Evolutionary conservation across 2,113 vertebrate genomes (phyloP).

Genomic region (Xiphias gladius): DNA sequence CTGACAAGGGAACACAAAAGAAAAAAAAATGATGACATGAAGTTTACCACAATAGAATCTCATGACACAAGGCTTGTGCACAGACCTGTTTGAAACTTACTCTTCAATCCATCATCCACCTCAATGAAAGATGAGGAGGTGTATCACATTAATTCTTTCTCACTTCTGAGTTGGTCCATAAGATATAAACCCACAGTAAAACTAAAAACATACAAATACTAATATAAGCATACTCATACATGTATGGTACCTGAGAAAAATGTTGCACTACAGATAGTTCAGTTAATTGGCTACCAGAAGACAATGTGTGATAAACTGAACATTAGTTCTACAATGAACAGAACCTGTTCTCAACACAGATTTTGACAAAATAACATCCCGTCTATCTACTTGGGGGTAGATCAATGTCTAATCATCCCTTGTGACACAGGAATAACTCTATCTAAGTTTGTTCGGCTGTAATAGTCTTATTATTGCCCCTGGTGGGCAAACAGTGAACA

Average conservation of each 20-base stretch:
- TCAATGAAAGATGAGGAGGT: not conserved
- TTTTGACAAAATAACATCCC: too few species aligned
- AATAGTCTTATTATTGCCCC: not conserved
- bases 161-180: not conserved
- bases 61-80: constrained; percentile 2
- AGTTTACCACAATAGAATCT: constrained; percentile 17
- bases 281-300: not conserved
- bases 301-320: not conserved
- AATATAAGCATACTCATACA: too few species aligned
- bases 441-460: too few species aligned
- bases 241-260: not conserved
- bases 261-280: not conserved
- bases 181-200: not conserved
- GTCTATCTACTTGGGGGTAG: too few species aligned
- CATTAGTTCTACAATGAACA: too few species aligned
- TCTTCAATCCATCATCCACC: not conserved
- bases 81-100: not conserved
- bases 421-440: not conserved
- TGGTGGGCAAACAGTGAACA: not conserved
- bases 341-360: too few species aligned
- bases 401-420: too few species aligned
- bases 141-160: not conserved
- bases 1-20: not conserved
- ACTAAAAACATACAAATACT: not conserved
- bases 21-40: constrained; percentile 4